Percentiles rank a stretch among this genome's conserved stretches.
phyloP scores from a whole-genome alignment of 2,113 vertebrate species.

The Asarcornis scutulata region DNA sequence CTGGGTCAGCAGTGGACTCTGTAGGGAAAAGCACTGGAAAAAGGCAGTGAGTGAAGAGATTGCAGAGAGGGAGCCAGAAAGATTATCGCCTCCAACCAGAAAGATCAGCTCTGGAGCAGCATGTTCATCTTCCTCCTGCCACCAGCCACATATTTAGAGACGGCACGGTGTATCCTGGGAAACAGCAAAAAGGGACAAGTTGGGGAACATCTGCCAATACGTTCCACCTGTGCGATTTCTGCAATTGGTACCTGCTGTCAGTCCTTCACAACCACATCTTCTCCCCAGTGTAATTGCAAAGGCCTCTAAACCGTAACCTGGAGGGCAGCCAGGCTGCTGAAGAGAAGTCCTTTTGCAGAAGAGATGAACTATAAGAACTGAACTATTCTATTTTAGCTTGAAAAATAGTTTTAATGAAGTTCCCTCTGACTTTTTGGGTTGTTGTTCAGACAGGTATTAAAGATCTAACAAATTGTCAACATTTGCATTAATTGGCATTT shows the following conservation, averaged over 20 bases:
- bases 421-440: neutral
- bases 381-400: neutral
- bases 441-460: conserved; percentile 44
- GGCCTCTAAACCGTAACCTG: conserved; percentile 15
- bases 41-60: neutral
- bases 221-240: conserved; percentile 35
- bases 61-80: neutral
- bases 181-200: neutral
- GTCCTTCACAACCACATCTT: conserved; percentile 22
- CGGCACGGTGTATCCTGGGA: neutral
- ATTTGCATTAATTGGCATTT: conserved; percentile 53
- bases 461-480: conserved; percentile 10
- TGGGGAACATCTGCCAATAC: neutral
- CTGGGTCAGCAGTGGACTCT: neutral
- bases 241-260: neutral
- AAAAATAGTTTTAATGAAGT: neutral
- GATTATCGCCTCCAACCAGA: neutral
- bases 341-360: conserved; percentile 2
- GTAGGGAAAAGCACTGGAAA: neutral
- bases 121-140: neutral
- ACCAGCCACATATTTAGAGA: neutral
- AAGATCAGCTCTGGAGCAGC: neutral
- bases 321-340: conserved; percentile 37
- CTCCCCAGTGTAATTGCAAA: conserved; percentile 46
- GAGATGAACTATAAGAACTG: neutral